Conservation (phyloP, 2,113 vertebrate genomes). For the Sakesphorus luctuosus region DNA sequence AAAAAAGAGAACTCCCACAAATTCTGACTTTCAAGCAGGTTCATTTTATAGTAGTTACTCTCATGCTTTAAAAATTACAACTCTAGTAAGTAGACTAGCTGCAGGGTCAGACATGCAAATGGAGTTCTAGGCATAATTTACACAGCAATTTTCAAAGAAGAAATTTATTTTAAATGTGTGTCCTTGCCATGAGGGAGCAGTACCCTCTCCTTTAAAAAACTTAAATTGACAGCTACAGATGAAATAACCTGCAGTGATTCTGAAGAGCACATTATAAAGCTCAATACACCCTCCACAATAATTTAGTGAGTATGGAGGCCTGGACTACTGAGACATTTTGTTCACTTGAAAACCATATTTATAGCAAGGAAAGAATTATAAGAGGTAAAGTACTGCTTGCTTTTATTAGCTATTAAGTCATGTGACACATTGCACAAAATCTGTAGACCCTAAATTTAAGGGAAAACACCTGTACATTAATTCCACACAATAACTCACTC, state of each 20-base stretch:
- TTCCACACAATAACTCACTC: not conserved
- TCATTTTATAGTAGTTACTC: not conserved
- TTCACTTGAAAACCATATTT: not conserved
- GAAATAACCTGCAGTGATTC: not conserved
- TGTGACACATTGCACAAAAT: not conserved
- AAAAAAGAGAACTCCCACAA: not conserved
- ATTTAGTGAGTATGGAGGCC: not conserved
- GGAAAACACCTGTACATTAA: not conserved
- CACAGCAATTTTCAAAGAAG: not conserved
- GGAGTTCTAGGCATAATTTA: not conserved
- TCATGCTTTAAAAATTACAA: not conserved
- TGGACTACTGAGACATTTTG: not conserved
- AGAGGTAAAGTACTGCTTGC: not conserved
- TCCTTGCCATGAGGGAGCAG: not conserved
- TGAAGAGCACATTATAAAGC: not conserved
- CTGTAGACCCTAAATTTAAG: not conserved
- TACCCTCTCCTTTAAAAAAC: not conserved
- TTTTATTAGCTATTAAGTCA: not conserved
- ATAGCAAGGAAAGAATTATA: not conserved
- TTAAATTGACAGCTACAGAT: not conserved
- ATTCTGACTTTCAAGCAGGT: not conserved
- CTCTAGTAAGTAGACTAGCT: not conserved
- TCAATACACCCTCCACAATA: not conserved
- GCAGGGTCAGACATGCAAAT: not conserved
- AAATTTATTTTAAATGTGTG: not conserved